Base-by-base conservation (phyloP, 2,888 invertebrate species). In the Elysia crispata region DNA sequence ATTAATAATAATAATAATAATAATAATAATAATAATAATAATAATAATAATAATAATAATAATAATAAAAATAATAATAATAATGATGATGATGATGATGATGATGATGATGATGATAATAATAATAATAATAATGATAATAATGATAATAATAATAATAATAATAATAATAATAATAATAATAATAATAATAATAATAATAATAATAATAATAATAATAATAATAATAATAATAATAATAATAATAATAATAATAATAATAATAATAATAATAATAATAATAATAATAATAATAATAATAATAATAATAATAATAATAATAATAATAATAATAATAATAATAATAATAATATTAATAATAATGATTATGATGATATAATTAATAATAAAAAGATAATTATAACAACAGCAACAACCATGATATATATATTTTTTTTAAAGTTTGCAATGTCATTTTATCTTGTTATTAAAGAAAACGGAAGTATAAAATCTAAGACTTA, bases 81-180 rank as follows among this genome's bases (percentile, higher is more conserved):
- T 60, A 13, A 60, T 60, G 25, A 60, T 60, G 25, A 60, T 60
- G 25, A 60, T 60, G 25, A 60, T 60, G 25, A 60, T 60, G 25
- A 60, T 60, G 25, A 60, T 60, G 25, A 60, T 60, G 25, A 60
- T 60, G 25, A 60, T 60, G 25, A 60, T 60, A 13, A 60, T 60
- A 13, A 60, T 60, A 13, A 60, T 60, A 13, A 60, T 60, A 13
- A 60, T 60, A 13, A 60, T 60, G 25, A 60, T 60, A 13, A 60
- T 60, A 13, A 60, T 60, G 25, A 25, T 60, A 13, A 60, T 60
- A 13, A 8, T 13, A 13, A 60, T 60, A 13, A 60, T 41, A 41
- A 41, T 41, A 6, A 3, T 6, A 41, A 41, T 41, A 11, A 41
- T 41, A 41, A 41, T 41, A 41, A 41, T 41, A 41, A 41, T 11